Evolutionary conservation across 2,113 vertebrate genomes (phyloP), one percentile per base, ranked within the genome.

Genomic region (Trachemys scripta): DNA sequence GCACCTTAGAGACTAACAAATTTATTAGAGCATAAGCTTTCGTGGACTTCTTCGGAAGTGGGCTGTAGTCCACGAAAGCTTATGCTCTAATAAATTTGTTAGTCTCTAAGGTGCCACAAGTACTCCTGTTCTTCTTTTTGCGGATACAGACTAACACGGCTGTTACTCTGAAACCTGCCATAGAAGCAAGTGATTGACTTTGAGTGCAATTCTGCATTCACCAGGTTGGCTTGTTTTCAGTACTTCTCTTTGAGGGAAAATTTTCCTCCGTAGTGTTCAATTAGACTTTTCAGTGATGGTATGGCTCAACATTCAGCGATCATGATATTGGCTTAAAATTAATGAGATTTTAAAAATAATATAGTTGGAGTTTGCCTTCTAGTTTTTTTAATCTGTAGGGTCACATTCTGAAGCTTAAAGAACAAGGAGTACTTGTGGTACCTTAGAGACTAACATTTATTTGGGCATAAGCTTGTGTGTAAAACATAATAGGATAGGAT

Each of bases 361-460:
- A 76, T 2, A 5, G 42, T 75, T 82, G 83, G 27, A 53, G 50
- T 84, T 96, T 94, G 87, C 24, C 47, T 89, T 87, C 82, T 89
- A 13, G 84, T 69, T 80, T 72, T 95, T 96, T 90, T 89, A 85
- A 95, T 94, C 83, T 82, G 9, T 80, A 85, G 87, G 93, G 85
- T 93, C 27, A 12, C 85, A 87, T 79, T 87, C 82, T 83, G 90
- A 80, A 54, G 79, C 50, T 14, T 50, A 50, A 50, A 50, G 50
- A 50, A 50, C 50, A 13, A 50, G 50, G 50, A 14, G 50, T 50
- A 50, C 50, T 50, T 50, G 50, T 50, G 13, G 50, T 50, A 50
- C 50, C 50, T 50, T 50, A 50, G 49, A 50, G 50, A 16, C 50
- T 50, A 50, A 50, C 50, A 50, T 50, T 50, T 50, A 14, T 50